Base-by-base conservation (phyloP, 1,140 invertebrate genomes). In the Drosophila sechellia region DNA sequence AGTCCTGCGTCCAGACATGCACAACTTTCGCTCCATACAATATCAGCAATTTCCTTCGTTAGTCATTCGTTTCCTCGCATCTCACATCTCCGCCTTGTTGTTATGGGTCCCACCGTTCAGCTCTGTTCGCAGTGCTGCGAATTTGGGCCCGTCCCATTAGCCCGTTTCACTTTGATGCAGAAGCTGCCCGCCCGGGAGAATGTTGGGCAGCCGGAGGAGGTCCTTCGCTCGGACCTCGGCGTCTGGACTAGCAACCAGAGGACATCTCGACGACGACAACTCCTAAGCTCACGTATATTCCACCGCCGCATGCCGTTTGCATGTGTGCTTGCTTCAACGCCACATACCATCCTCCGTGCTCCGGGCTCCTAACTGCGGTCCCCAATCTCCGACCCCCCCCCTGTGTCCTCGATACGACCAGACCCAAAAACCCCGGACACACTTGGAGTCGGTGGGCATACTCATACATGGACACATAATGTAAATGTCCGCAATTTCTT, bases 401-500 rank as follows among this genome's bases (percentile, higher is more conserved):
- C 17, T 17, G n/a, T 20, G 20, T 11, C 10, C 17, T 10, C 15
- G 15, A 10, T 45, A 11, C 20, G 15, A 15, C 6, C 40, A 20
- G 42, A 17, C 42, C 42, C 37, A 42, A 68, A 58, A 58, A 27
- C 20, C 69, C 40, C 48, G 56, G 49, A 73, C 70, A 73, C 64
- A 68, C 64, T 73, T 60, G 15, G 59, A 63, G 50, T 63, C 49
- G 59, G 68, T 60, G 63, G 63, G 63, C 68, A 71, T 57, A 76
- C 73, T 73, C 81, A 87, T 73, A 87, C 85, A 85, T 71, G 80
- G 72, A 89, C 85, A 89, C 84, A 89, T 89, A 89, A 89, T 89
- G 84, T 89, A 91, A 91, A 89, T 85, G 87, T 86, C 86, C 80
- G 80, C 90, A 91, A 91, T 91, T 91, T 87, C 90, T 91, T 89